phyloP scores from a whole-genome alignment of 2,888 invertebrate genomes.

The Ennomos fuscantarius region DNA sequence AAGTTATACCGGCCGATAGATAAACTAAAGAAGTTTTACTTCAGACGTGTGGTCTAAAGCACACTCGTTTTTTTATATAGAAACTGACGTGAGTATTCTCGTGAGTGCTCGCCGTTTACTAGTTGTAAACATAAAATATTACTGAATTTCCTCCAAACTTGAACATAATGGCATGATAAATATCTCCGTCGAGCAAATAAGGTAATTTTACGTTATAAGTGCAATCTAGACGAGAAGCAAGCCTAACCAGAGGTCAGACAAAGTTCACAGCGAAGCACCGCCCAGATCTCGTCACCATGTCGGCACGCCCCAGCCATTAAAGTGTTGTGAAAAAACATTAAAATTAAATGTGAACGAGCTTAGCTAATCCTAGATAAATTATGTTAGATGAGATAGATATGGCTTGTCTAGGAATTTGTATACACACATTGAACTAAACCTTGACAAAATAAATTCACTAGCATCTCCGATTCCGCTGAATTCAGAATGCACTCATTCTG shows the following conservation, averaged over 20 bases:
- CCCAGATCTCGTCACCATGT: slow-evolving; percentile 46
- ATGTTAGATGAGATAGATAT: slow-evolving; percentile 33
- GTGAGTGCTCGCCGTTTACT: no score
- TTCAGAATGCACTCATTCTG: no score
- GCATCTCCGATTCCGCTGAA: no score
- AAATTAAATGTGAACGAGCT: slow-evolving; percentile 36
- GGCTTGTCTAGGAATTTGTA: slow-evolving; percentile 8
- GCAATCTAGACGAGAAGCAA: slow-evolving; percentile 44
- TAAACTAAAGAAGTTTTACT: no score
- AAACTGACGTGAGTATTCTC: no score
- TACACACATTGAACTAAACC: not conserved
- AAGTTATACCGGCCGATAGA: no score
- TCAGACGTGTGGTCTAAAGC: no score
- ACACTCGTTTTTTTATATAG: no score
- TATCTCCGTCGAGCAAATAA: slow-evolving; percentile 39
- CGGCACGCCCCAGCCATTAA: slow-evolving; percentile 42
- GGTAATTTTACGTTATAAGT: slow-evolving; percentile 44
- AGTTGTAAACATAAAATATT: not conserved
- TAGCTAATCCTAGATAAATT: slow-evolving; percentile 32
- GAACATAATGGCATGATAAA: slow-evolving; percentile 25
- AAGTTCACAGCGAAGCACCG: slow-evolving; percentile 61
- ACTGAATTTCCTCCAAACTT: not conserved
- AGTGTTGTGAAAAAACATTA: slow-evolving; percentile 44
- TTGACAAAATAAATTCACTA: no score
- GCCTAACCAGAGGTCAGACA: slow-evolving; percentile 59